Conservation (phyloP, 2,888 invertebrate genomes). For the Eucera pruinosa region DNA sequence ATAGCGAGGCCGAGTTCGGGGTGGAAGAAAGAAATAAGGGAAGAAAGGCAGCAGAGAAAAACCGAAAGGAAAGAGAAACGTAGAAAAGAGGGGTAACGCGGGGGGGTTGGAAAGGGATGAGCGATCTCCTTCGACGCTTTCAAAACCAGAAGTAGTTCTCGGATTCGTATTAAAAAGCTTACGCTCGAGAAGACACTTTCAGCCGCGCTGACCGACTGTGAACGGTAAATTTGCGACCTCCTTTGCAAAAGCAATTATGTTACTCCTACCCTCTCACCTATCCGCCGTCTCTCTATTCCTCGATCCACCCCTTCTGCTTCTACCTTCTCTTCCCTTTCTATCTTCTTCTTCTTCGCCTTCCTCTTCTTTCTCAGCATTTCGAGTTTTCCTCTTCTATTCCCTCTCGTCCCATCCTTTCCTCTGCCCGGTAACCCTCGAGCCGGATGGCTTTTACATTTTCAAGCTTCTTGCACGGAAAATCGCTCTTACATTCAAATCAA, state of each 20-base stretch:
- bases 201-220: constrained; percentile 70
- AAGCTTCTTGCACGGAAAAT: constrained; percentile 73
- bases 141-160: constrained; percentile 77
- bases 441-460: constrained; percentile 73
- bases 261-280: constrained; percentile 56
- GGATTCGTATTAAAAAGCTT: constrained; percentile 77
- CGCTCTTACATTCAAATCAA: constrained; percentile 77
- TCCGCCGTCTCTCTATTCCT: constrained; percentile 27
- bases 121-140: constrained; percentile 69
- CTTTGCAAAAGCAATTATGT: constrained; percentile 74
- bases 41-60: not conserved
- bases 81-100: constrained; percentile 2
- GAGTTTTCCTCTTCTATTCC: constrained; percentile 9
- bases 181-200: constrained; percentile 72
- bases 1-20: constrained; percentile 61
- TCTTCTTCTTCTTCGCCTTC: no score
- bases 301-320: not conserved
- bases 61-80: not conserved
- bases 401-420: constrained; percentile 17
- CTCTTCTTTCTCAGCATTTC: constrained; percentile 4
- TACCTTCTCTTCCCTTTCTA: not conserved
- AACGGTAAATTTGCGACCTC: constrained; percentile 74
- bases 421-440: constrained; percentile 50
- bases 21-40: constrained; percentile 53
- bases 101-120: constrained; percentile 31